Conservation (phyloP, 2,113 vertebrate species). For the Chaenocephalus aceratus region DNA sequence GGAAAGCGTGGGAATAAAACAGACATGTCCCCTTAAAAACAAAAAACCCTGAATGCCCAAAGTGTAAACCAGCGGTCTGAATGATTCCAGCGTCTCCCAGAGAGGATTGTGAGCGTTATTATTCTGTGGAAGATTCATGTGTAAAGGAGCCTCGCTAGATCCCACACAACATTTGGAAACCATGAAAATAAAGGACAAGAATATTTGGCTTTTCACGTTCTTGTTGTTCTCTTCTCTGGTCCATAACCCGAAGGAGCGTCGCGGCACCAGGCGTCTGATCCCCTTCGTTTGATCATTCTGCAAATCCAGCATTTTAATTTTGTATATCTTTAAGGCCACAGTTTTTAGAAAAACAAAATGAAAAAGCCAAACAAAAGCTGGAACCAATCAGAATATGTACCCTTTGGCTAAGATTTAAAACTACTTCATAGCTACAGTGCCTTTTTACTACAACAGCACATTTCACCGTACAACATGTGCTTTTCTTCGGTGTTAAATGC, state of each 20-base stretch:
- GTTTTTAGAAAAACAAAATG: conserved; percentile 55
- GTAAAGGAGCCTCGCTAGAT: conserved; percentile 11
- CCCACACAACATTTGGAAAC: too few species aligned
- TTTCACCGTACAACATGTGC: conserved; percentile 13
- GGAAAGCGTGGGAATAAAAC: background rate
- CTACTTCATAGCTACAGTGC: background rate
- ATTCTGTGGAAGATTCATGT: background rate
- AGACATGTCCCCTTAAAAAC: too few species aligned
- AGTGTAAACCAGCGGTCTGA: conserved; percentile 17
- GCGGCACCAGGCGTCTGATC: conserved; percentile 46
- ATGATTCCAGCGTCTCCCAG: conserved; percentile 23
- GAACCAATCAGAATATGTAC: conserved; percentile 31
- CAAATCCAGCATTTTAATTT: conserved; percentile 27
- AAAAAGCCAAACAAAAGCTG: conserved; percentile 36
- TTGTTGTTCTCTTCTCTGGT: background rate
- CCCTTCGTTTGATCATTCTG: conserved; percentile 13
- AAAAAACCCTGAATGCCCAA: conserved; percentile 1
- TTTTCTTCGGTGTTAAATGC: background rate
- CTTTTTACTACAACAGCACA: conserved; percentile 10
- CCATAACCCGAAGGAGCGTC: conserved; percentile 10
- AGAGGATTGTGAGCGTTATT: background rate
- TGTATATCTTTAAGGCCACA: conserved; percentile 78
- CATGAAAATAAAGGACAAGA: too few species aligned
- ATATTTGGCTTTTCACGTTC: conserved; percentile 58
- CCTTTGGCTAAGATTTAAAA: conserved; percentile 12